Percentiles rank a stretch among this genome's conserved stretches.
Conservation (phyloP, 2,888 invertebrate genomes). For the Sepioteuthis lessoniana region DNA sequence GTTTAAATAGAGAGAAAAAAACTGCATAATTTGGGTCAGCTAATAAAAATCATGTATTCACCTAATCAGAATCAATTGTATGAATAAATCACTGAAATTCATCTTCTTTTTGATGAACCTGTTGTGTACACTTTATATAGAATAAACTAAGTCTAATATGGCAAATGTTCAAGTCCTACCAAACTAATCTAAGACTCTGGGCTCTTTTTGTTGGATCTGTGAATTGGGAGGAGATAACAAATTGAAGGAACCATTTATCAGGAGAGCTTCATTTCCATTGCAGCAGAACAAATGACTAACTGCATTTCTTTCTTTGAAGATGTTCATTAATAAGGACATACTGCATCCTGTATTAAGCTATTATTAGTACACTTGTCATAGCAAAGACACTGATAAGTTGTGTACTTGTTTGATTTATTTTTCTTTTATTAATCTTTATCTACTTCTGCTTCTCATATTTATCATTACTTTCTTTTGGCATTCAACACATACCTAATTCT, state of each 20-base stretch:
- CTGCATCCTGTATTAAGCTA: not conserved
- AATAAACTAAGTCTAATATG: not conserved
- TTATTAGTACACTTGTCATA: not conserved
- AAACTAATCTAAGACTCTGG: not conserved
- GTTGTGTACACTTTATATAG: not conserved
- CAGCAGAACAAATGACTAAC: not conserved
- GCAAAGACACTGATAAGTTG: not conserved
- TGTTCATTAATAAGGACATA: not conserved
- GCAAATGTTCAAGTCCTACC: not conserved
- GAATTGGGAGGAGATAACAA: not conserved
- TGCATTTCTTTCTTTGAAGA: not conserved
- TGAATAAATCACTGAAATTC: too few relatives aligned
- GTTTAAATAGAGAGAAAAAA: too few relatives aligned
- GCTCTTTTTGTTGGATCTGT: not conserved
- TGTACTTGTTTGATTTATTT: not conserved
- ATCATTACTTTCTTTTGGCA: not conserved
- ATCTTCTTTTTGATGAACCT: not conserved
- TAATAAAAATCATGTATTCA: too few relatives aligned
- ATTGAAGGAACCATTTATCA: not conserved
- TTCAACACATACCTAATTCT: not conserved
- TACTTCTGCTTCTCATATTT: not conserved
- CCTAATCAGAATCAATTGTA: too few relatives aligned
- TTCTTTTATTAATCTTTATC: not conserved
- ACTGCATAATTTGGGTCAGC: too few relatives aligned
- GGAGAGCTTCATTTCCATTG: not conserved